Base-by-base conservation (phyloP, 2,888 invertebrate genomes). In the Phymatocera aterrima region DNA sequence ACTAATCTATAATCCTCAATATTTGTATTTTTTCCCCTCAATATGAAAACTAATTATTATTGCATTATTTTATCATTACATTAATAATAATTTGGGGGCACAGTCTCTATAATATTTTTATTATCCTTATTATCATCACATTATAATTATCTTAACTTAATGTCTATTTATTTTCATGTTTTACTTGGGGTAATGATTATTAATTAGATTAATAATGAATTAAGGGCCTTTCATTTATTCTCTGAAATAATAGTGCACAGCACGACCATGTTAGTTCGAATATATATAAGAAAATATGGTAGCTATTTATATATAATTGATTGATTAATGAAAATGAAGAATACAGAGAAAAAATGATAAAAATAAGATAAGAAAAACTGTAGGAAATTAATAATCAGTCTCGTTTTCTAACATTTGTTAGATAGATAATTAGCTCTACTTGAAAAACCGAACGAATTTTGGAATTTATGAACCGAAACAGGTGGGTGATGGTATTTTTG, bases 351-450 rank as follows among this genome's bases (percentile, higher is more conserved):
- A 1, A 18, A 61, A 61, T 1, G 34, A 61, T 2, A 60, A 60
- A 60, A 24, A 60, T 34, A 46, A 46, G 15, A 68, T n/a, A 43
- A 5, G 5, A 1, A 64, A 64, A 64, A 64, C 64, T 34, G 37
- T 4, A 37, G 4, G 31, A 37, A 46, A 68, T 51, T 28, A 72
- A 34, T 72, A 51, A 72, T 72, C 72, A 72, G 72, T 72, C 72
- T 72, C 48, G 72, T 72, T 51, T 51, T 60, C 28, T 60, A 31
- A 21, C 18, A n/a, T 65, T 65, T 15, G 28, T 68, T 1, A 28
- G 8, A n/a, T 68, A 28, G n/a, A n/a, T 46, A 8, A 37, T 64
- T 8, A n/a, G 61, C 34, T 34, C 37, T 5, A 46, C 24, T 46
- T 68, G 15, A 15, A 15, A 60, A 34, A 6, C n/a, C n/a, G n/a